Evolutionary conservation across 2,113 vertebrate species (phyloP), one percentile per base, ranked within the genome.

Genomic region (Pleuronectes platessa): DNA sequence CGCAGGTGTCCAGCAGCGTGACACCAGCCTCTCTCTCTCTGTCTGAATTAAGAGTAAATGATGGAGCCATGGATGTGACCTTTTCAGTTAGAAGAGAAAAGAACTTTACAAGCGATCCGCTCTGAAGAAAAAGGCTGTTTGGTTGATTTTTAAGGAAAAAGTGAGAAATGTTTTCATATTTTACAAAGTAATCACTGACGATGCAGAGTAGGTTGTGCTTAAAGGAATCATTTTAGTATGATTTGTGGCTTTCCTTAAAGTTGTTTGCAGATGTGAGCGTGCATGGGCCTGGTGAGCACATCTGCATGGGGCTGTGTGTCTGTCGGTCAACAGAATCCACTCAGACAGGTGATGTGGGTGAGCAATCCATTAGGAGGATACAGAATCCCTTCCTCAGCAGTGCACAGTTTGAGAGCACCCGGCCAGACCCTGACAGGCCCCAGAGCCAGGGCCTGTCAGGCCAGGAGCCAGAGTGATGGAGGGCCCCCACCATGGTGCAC

Each of bases 311-410:
- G 70, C 40, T 2, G 62, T 47, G 82, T 66, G 86, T 86, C 80
- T 87, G 92, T 92, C 88, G 73, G 87, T 94, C 94, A 93, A 83
- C 65, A 68, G 80, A 92, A 94, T 93, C 82, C 76, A 65, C 88
- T 92, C 85, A 79, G 94, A 93, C 93, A 94, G 92, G 92, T 93
- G 93, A 94, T 86, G 88, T 74, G 89, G 90, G 90, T 92, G 90
- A 94, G 88, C 90, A 93, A 94, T 93, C 90, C 90, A 94, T 94
- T 93, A 94, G 78, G 75, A 84, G 87, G 93, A 93, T 90, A 93
- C 90, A 74, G 84, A 92, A 93, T 92, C 88, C 88, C 88, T 92
- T 87, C 88, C 88, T 85, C 90, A 91, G 91, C 88, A 87, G 86
- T 62, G 89, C 87, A 86, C 90, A 87, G 89, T 92, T 85, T 91